These are phyloP conservation scores for Teleiodes luculella DNA, from an alignment of 2,888 invertebrate species.

Conservation along the genomic window DNA sequence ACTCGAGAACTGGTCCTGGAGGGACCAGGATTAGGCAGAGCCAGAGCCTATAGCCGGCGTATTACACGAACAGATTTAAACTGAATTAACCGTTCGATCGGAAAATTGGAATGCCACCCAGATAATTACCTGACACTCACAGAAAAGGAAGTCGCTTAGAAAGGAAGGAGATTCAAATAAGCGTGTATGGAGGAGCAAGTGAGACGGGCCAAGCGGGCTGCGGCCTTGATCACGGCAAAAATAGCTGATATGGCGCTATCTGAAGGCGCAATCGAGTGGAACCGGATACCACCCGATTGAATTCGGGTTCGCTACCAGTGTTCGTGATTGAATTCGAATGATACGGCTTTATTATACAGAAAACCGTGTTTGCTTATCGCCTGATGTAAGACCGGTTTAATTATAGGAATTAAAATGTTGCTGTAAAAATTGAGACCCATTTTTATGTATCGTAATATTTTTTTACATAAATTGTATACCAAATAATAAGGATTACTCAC, in stretches of 20 bases:
- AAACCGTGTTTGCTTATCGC: constrained; percentile 13
- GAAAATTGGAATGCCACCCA: constrained; percentile 79
- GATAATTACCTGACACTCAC: constrained; percentile 80
- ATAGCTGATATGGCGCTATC: constrained; percentile 59
- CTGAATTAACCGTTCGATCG: constrained; percentile 78
- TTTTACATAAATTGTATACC: no score
- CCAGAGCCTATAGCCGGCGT: constrained; percentile 63
- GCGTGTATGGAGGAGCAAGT: constrained; percentile 66
- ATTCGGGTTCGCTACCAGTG: constrained; percentile 42
- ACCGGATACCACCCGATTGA: constrained; percentile 58
- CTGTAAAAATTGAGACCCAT: not conserved
- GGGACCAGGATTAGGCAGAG: constrained; percentile 70
- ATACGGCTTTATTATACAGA: constrained; percentile 7
- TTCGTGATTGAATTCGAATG: constrained; percentile 34
- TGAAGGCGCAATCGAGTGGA: constrained; percentile 50
- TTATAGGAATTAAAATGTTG: not conserved
- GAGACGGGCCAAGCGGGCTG: constrained; percentile 42
- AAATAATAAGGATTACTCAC: no score
- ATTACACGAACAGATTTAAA: constrained; percentile 77
- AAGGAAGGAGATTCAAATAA: constrained; percentile 70
- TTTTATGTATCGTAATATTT: no score
- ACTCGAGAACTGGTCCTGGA: constrained; percentile 51
- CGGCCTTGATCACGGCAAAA: constrained; percentile 55
- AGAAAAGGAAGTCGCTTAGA: constrained; percentile 75
- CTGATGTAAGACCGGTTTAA: not conserved